These are phyloP conservation scores for Archivesica marissinica DNA, from an alignment of 1,140 invertebrate species.

Conservation along the genomic window DNA sequence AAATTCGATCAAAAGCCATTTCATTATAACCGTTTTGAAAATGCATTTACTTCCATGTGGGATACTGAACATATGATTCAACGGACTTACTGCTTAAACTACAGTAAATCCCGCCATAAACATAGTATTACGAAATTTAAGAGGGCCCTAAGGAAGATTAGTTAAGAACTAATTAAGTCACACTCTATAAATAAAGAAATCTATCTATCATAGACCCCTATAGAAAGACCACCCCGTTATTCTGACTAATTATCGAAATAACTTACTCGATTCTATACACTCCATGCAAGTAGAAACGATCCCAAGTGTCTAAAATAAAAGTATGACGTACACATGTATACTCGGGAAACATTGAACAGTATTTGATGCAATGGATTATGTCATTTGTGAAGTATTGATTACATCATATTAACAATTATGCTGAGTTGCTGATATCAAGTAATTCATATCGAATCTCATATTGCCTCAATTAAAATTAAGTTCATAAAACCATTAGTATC, in stretches of 20 bases:
- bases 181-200: too few relatives aligned
- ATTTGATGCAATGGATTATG: background rate
- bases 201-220: background rate
- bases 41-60: background rate
- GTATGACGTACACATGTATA: background rate
- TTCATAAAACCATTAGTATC: background rate
- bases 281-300: constrained; percentile 34
- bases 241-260: background rate
- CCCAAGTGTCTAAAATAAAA: constrained; percentile 10
- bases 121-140: too few relatives aligned
- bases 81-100: background rate
- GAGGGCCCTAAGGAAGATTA: too few relatives aligned
- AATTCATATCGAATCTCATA: background rate
- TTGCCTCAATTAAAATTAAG: background rate
- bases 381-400: background rate
- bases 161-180: too few relatives aligned
- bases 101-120: background rate
- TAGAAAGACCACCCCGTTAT: background rate
- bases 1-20: background rate
- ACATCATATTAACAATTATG: background rate
- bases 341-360: background rate
- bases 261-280: constrained; percentile 44
- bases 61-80: background rate
- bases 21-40: background rate
- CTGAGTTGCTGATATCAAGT: background rate